Base-by-base conservation (phyloP, 2,888 invertebrate genomes). In the Cheiracanthium punctorium region DNA sequence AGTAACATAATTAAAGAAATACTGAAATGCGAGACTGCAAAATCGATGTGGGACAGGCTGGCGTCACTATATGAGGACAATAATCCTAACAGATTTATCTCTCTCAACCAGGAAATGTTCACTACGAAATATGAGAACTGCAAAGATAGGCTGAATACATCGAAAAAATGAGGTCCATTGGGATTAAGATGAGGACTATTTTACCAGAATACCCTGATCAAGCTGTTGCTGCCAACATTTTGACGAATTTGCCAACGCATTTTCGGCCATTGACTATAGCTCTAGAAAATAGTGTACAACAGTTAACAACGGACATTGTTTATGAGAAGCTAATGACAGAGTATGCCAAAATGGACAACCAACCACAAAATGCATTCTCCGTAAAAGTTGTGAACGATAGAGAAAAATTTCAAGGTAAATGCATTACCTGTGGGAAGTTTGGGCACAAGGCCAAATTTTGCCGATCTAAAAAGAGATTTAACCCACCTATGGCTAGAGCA, bases 281-380 rank as follows among this genome's bases (percentile, higher is more conserved):
- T 30, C 32, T 67, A 14, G 67, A 67, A 67, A 67, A 67, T 20
- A 67, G 67, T 67, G 32, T 67, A n/a, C 30, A 30, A 67, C n/a
- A 67, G n/a, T 32, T 67, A 32, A 67, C 30, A 10, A 29, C 17
- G 7, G 8, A 12, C 2, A 20, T 24, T 24, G 14, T 24, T 2
- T 12, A 10, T 2, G 10, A 14, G 8, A 24, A 5, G 17, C 10
- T 17, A 10, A 48, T 10, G 28, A 20, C 7, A 52, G n/a, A 52
- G 17, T 52, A 52, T 52, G 52, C 52, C 17, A 52, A 52, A 52
- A 12, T 52, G 7, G 20, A n/a, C 7, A 52, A 52, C n/a, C 7
- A 52, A n/a, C n/a, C n/a, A n/a, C n/a, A n/a, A n/a, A n/a, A n/a
- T n/a, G n/a, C n/a, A n/a, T n/a, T n/a, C n/a, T n/a, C n/a, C n/a